phyloP scores from a whole-genome alignment of 1,140 invertebrate genomes.

The Theocolax elegans region DNA sequence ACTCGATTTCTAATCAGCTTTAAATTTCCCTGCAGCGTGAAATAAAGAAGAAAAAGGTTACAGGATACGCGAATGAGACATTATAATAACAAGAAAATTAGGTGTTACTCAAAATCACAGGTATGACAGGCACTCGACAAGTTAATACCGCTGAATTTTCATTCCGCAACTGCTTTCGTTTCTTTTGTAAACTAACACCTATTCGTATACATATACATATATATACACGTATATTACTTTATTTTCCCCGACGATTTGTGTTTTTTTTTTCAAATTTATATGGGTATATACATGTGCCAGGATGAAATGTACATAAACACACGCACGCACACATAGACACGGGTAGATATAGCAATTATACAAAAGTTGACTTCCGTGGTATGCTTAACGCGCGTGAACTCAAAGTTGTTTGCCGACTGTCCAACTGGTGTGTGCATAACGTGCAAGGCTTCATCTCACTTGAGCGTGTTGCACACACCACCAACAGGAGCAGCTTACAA shows the following conservation, averaged over 20 bases:
- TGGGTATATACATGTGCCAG: neutral
- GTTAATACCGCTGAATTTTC: slow-evolving; percentile 17
- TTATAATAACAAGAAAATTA: slow-evolving; percentile 27
- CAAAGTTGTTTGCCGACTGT: slow-evolving; percentile 28
- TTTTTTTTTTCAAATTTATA: neutral
- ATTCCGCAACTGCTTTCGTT: neutral
- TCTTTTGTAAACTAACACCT: neutral
- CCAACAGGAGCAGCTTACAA: neutral
- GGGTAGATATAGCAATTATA: neutral
- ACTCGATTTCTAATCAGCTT: neutral
- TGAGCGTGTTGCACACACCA: neutral
- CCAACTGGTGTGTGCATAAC: slow-evolving; percentile 13
- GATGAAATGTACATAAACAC: too few species aligned
- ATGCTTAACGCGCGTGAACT: neutral
- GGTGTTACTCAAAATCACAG: slow-evolving; percentile 2
- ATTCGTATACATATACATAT: neutral
- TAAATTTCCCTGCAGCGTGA: neutral
- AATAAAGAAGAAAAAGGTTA: neutral
- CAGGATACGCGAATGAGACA: neutral
- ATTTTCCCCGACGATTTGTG: slow-evolving; percentile 4
- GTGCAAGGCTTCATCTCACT: neutral
- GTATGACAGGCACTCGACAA: slow-evolving; percentile 14
- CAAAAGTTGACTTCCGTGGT: slow-evolving; percentile 25
- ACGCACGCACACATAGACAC: too few species aligned
- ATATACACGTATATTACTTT: neutral